Percentiles rank a stretch among this genome's conserved stretches.
phyloP scores from a whole-genome alignment of 2,797 vertebrate species.

The Thamnophis elegans region DNA sequence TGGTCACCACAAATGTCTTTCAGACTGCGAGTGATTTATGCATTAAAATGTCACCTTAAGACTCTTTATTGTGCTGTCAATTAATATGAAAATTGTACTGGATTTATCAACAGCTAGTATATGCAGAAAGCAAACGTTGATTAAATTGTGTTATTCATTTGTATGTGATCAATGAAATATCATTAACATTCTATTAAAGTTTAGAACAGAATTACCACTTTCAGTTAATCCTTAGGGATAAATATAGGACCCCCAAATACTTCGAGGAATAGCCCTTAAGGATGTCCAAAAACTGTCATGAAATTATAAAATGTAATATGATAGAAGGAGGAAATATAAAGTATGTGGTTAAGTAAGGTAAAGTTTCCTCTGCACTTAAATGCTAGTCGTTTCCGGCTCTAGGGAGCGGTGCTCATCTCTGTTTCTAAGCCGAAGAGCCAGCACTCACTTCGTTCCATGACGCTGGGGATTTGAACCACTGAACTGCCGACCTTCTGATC shows the following conservation, averaged over 20 bases:
- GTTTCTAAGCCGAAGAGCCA: no score
- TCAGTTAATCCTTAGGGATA: neutral
- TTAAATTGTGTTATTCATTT: conserved; percentile 32
- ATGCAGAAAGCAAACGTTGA: conserved; percentile 32
- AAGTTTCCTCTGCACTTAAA: no score
- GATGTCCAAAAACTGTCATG: neutral
- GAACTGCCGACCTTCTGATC: no score
- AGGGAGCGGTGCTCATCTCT: no score
- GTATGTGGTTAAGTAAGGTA: neutral
- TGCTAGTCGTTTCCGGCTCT: no score
- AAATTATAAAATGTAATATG: neutral
- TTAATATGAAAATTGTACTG: conserved; percentile 39
- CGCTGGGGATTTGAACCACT: no score
- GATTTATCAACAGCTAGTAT: conserved; percentile 6
- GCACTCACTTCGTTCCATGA: no score
- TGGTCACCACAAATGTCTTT: conserved; percentile 56
- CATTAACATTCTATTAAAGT: neutral
- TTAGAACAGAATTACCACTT: neutral
- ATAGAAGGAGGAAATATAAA: neutral
- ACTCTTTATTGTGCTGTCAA: conserved; percentile 32
- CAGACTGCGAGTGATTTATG: neutral
- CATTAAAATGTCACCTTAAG: conserved; percentile 26
- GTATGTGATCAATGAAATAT: neutral
- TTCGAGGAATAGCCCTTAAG: neutral
- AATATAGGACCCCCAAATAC: neutral